phyloP scores from a whole-genome alignment of 2,113 vertebrate genomes.

The Notarius quadriscutis region DNA sequence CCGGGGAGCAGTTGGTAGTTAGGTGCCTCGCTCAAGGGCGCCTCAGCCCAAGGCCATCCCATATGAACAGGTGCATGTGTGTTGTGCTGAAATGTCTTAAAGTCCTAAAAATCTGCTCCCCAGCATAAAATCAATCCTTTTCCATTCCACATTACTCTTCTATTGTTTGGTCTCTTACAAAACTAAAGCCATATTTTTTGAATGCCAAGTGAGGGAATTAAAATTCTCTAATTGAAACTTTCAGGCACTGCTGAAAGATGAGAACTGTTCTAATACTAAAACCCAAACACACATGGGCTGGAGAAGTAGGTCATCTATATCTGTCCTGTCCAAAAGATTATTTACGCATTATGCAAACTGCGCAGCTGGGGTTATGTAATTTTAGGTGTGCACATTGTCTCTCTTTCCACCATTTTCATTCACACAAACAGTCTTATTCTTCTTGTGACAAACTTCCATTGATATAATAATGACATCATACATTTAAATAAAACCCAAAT shows the following conservation, averaged over 20 bases:
- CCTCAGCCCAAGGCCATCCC: no score
- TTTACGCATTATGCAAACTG: slow-evolving; percentile 69
- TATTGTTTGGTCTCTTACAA: not conserved
- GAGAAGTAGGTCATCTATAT: slow-evolving; percentile 74
- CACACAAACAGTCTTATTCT: not conserved
- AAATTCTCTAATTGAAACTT: not conserved
- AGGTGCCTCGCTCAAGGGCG: no score
- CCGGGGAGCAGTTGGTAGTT: no score
- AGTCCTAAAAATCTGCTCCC: not conserved
- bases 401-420: slow-evolving; percentile 36
- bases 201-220: not conserved
- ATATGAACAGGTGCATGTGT: not conserved
- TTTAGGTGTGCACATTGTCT: slow-evolving; percentile 40
- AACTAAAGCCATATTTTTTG: not conserved
- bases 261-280: slow-evolving; percentile 59
- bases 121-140: not conserved
- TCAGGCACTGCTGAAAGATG: slow-evolving; percentile 29
- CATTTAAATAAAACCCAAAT: not conserved
- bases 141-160: not conserved
- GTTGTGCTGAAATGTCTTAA: not conserved
- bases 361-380: slow-evolving; percentile 69
- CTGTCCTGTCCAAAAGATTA: slow-evolving; percentile 64
- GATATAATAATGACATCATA: not conserved
- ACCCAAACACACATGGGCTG: slow-evolving; percentile 50
- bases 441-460: not conserved